These are phyloP conservation scores for Bombus superbus DNA, from an alignment of 1,140 invertebrate genomes.

Conservation along the genomic window DNA sequence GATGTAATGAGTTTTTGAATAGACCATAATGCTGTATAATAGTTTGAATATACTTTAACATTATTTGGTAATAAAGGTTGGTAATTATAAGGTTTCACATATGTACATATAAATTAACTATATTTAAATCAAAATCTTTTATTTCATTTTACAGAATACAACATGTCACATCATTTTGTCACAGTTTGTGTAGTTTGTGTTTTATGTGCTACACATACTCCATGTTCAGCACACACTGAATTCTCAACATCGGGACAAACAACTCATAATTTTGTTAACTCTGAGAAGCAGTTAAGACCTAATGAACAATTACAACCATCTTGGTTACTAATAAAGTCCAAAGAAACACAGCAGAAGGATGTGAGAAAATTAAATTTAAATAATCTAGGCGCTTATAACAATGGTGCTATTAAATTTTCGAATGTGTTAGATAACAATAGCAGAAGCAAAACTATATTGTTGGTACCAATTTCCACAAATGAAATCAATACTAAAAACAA, in stretches of 20 bases:
- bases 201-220: constrained; percentile 88
- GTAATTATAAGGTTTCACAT: neutral
- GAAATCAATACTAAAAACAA: constrained; percentile 44
- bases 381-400: constrained; percentile 28
- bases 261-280: constrained; percentile 11
- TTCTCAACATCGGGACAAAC: constrained; percentile 54
- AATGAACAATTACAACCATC: constrained; percentile 33
- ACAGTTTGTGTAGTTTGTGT: constrained; percentile 91
- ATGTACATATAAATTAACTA: neutral
- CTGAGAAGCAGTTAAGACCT: constrained; percentile 22
- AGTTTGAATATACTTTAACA: neutral
- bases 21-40: neutral
- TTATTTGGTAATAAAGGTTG: neutral
- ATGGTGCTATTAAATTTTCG: constrained; percentile 28
- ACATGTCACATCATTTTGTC: constrained; percentile 85
- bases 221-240: constrained; percentile 86
- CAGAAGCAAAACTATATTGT: neutral
- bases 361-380: constrained; percentile 26
- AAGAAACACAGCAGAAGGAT: constrained; percentile 35
- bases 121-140: constrained; percentile 13
- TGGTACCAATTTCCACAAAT: neutral
- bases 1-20: constrained; percentile 14
- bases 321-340: constrained; percentile 33
- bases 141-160: constrained; percentile 57
- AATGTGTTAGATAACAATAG: constrained; percentile 27